These are phyloP conservation scores for Lepidocyrtoides sp. DNA, from an alignment of 2,888 invertebrate genomes.

Conservation along the genomic window DNA sequence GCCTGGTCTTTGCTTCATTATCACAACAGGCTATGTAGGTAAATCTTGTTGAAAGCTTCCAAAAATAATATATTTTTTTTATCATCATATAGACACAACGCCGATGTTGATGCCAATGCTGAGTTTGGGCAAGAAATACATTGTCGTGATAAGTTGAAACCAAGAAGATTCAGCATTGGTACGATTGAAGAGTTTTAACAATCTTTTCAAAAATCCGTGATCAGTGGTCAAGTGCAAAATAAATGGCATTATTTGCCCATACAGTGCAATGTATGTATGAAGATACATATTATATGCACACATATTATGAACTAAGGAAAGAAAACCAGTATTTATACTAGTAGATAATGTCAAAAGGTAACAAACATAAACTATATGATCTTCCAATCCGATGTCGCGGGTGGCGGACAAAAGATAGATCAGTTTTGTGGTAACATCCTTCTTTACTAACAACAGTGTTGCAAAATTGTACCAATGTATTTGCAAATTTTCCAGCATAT, in stretches of 20 bases:
- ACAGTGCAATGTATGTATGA: too few species aligned
- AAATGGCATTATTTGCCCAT: neutral
- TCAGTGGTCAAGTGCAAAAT: conserved; percentile 1
- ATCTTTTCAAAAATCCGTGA: neutral
- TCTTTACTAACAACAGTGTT: neutral
- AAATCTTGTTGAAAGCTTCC: conserved; percentile 54
- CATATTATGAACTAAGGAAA: neutral
- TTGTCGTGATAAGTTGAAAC: neutral
- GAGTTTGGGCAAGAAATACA: neutral
- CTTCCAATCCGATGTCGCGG: conserved; percentile 55
- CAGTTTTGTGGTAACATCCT: too few species aligned
- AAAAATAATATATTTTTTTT: conserved; percentile 19
- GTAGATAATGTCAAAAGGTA: conserved; percentile 16
- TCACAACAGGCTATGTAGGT: neutral
- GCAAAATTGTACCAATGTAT: neutral
- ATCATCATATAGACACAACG: neutral
- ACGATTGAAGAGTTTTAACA: conserved; percentile 30
- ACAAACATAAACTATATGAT: conserved; percentile 14
- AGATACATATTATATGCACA: neutral
- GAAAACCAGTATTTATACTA: conserved; percentile 56
- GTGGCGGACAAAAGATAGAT: neutral
- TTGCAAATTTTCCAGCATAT: neutral
- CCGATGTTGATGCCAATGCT: conserved; percentile 18
- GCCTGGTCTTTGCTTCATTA: neutral
- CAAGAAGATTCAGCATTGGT: neutral